A percentile compares a stretch with the other conserved stretches of the same genome.
phyloP scores from a whole-genome alignment of 2,113 vertebrate genomes.

The Hyperoodon ampullatus region DNA sequence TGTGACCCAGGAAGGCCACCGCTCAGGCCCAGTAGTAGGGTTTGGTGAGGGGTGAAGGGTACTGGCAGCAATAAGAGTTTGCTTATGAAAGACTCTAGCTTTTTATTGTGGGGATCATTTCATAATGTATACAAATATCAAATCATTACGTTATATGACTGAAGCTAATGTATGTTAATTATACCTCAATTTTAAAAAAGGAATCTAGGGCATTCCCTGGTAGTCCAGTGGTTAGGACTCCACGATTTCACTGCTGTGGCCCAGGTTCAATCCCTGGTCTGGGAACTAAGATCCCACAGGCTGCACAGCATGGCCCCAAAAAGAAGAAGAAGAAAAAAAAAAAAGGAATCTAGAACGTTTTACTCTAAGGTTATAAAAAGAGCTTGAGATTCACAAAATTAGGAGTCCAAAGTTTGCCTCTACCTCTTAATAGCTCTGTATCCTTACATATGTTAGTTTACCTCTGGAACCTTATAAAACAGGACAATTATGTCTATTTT shows the following conservation, averaged over 20 bases:
- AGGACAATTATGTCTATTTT: neutral
- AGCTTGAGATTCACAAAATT: neutral
- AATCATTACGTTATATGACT: no score
- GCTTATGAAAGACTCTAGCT: neutral
- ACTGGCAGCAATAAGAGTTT: neutral
- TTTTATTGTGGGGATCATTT: neutral
- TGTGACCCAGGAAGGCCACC: neutral
- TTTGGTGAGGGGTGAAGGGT: neutral
- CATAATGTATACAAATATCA: neutral
- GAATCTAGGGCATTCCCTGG: neutral
- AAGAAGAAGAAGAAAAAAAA: neutral
- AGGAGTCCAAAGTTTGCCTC: neutral
- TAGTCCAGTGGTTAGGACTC: neutral
- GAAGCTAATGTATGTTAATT: no score
- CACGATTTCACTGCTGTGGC: neutral
- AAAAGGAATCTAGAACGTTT: neutral
- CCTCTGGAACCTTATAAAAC: neutral
- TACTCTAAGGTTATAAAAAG: neutral
- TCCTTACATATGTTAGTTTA: neutral
- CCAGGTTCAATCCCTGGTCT: neutral
- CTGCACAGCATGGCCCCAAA: no score
- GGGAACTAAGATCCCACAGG: neutral
- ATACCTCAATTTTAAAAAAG: neutral
- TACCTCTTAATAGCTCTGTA: neutral
- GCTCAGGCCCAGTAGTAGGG: neutral